Percentiles rank a stretch among this genome's conserved stretches.
Evolutionary conservation across 2,888 invertebrate species (phyloP).

Genomic region (Graphium colonna): DNA sequence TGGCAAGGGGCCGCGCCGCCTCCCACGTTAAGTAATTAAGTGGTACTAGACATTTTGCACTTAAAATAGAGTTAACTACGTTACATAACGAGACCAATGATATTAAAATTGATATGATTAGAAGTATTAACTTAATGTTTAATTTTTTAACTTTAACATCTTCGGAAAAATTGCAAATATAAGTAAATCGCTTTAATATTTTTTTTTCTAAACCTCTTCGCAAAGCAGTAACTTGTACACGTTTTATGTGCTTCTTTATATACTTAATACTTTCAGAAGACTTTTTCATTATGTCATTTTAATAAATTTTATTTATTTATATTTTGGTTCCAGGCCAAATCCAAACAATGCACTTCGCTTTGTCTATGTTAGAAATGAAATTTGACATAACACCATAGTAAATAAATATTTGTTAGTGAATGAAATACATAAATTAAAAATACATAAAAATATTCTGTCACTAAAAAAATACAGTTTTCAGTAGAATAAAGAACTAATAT

Average conservation of each 20-base stretch:
- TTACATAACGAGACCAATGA: conserved; percentile 42
- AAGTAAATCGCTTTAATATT: conserved; percentile 46
- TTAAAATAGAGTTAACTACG: conserved; percentile 60
- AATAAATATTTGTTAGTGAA: not conserved
- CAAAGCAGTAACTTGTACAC: conserved; percentile 50
- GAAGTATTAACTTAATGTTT: conserved; percentile 42
- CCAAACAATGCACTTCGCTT: conserved; percentile 1
- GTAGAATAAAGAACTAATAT: too few species aligned
- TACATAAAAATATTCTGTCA: too few species aligned
- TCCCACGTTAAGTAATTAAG: conserved; percentile 94
- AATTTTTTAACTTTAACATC: conserved; percentile 36
- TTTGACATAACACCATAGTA: conserved; percentile 7
- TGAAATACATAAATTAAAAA: not conserved
- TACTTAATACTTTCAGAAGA: conserved; percentile 6
- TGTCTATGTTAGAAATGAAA: not conserved
- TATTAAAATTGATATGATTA: conserved; percentile 39
- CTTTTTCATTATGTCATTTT: conserved; percentile 28
- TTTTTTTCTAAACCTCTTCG: conserved; percentile 44
- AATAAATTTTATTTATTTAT: conserved; percentile 3
- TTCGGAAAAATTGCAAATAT: conserved; percentile 43
- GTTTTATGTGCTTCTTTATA: conserved; percentile 32
- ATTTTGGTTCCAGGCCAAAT: conserved; percentile 1
- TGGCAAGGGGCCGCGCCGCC: conserved; percentile 89
- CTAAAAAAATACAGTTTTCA: too few species aligned
- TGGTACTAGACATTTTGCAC: conserved; percentile 87